phyloP scores from a whole-genome alignment of 2,888 invertebrate species.

The Drosophila kanekoi region DNA sequence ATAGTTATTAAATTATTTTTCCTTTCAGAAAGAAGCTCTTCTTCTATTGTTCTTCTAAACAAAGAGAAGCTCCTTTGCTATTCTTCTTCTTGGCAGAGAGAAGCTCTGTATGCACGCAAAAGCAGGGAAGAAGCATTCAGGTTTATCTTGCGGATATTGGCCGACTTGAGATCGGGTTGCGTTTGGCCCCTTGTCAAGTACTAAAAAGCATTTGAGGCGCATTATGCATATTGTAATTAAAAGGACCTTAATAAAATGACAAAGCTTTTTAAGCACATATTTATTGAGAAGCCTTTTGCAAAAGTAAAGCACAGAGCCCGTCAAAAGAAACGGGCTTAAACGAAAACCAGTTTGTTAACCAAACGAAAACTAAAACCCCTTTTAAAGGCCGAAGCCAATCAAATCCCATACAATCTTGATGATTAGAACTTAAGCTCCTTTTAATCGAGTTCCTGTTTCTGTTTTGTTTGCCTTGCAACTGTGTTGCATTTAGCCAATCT shows the following conservation, averaged over 20 bases:
- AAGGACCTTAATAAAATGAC: not conserved
- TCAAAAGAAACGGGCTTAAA: conserved; percentile 4
- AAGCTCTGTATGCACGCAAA: no score
- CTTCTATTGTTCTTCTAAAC: no score
- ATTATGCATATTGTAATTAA: no score
- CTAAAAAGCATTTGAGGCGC: no score
- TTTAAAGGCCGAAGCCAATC: not conserved
- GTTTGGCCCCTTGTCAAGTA: no score
- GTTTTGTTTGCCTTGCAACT: not conserved
- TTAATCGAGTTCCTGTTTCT: conserved; percentile 12
- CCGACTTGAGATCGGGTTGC: no score
- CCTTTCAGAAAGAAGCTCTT: no score
- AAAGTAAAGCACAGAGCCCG: not conserved
- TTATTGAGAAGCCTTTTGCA: not conserved
- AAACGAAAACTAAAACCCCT: not conserved
- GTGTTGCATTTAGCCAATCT: conserved; percentile 27
- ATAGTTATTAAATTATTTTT: no score
- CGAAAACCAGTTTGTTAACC: not conserved
- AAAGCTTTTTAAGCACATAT: not conserved
- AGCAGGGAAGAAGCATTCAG: no score
- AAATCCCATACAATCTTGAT: conserved; percentile 8
- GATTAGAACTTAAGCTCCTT: conserved; percentile 20
- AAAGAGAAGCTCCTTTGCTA: no score
- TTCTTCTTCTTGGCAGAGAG: no score
- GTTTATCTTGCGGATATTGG: no score